phyloP scores from a whole-genome alignment of 2,113 vertebrate genomes.

The Nannobrachium achirus region DNA sequence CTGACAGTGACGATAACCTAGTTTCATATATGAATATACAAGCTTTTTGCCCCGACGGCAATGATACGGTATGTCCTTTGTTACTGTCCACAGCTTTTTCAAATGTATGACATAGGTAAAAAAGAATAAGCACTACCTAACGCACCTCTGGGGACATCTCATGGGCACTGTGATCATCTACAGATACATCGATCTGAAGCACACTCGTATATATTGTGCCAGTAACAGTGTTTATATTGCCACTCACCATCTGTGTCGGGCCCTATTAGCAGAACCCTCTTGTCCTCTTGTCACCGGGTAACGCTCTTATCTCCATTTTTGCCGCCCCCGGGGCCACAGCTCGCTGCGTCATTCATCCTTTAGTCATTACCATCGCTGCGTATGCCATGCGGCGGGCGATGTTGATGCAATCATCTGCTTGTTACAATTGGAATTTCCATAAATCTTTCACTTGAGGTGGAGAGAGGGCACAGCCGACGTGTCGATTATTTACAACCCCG shows the following conservation, averaged over 20 bases:
- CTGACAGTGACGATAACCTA: too few relatives aligned
- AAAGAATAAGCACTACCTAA: too few relatives aligned
- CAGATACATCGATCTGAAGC: conserved; percentile 19
- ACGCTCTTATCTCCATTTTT: conserved; percentile 29
- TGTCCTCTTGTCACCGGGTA: conserved; percentile 39
- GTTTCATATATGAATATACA: too few relatives aligned
- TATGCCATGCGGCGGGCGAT: background rate
- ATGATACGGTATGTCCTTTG: too few relatives aligned
- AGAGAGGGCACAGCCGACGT: conserved; percentile 18
- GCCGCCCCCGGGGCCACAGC: conserved; percentile 5
- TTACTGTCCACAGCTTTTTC: too few relatives aligned
- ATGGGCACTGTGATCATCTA: background rate
- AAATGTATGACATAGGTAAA: too few relatives aligned
- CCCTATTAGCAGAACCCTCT: conserved; percentile 43
- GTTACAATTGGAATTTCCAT: conserved; percentile 31
- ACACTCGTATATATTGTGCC: conserved; percentile 19
- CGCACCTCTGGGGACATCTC: too few relatives aligned
- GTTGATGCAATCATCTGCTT: conserved; percentile 19
- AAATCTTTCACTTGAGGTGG: conserved; percentile 29
- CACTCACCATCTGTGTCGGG: conserved; percentile 5
- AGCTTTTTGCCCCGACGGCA: too few relatives aligned
- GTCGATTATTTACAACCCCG: conserved; percentile 49
- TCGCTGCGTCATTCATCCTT: too few relatives aligned
- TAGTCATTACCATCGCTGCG: too few relatives aligned
- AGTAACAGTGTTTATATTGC: conserved; percentile 40